Conservation (phyloP, 1,140 invertebrate genomes). For the Marisa cornuarietis region DNA sequence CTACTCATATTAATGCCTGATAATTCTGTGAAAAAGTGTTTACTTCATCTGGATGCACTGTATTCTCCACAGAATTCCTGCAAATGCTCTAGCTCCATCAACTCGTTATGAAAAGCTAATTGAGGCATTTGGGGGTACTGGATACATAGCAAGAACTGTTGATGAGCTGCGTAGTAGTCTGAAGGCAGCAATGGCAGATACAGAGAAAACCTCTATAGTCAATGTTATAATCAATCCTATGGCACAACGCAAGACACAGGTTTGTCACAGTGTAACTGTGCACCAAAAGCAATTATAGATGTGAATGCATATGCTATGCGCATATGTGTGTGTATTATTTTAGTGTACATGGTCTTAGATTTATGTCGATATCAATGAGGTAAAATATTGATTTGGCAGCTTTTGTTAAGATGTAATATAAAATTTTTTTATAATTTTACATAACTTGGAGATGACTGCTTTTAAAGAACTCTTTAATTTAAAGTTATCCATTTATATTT, state of each 20-base stretch:
- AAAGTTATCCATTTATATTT: no score
- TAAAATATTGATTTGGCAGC: no score
- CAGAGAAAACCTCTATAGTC: constrained; percentile 83
- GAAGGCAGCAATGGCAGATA: constrained; percentile 72
- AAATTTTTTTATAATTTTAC: no score
- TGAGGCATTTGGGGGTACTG: constrained; percentile 82
- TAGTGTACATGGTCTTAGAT: not conserved
- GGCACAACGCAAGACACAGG: constrained; percentile 89
- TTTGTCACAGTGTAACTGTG: constrained; percentile 24
- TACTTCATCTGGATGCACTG: not conserved
- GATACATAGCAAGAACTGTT: constrained; percentile 82
- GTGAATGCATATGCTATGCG: not conserved
- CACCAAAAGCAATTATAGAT: not conserved
- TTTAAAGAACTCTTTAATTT: no score
- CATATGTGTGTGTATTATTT: not conserved
- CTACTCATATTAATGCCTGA: not conserved
- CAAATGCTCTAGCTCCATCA: constrained; percentile 79
- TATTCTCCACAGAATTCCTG: constrained; percentile 77
- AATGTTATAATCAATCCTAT: constrained; percentile 90
- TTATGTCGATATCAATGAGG: no score
- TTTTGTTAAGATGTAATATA: no score
- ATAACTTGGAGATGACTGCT: no score
- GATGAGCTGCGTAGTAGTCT: constrained; percentile 80
- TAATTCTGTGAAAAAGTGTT: not conserved
- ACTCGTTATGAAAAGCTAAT: constrained; percentile 91